A percentile compares a stretch with the other conserved stretches of the same genome.
These are phyloP conservation scores for Malthinus flaveolus DNA, from an alignment of 2,888 invertebrate genomes.

Conservation along the genomic window DNA sequence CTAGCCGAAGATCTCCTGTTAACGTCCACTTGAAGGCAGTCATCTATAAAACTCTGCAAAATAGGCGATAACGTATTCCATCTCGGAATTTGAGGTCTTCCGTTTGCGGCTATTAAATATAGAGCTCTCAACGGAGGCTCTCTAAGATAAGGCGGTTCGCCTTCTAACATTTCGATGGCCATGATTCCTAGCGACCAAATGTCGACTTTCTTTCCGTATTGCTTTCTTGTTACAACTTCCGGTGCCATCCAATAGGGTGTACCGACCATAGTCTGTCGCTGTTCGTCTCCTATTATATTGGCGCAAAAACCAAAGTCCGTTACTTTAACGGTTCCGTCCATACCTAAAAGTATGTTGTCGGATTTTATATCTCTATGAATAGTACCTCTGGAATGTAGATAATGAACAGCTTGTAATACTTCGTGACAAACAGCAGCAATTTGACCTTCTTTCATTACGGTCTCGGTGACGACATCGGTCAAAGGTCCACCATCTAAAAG, in stretches of 20 bases:
- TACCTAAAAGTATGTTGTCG: constrained; percentile 93
- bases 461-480: constrained; percentile 96
- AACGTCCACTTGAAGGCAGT: constrained; percentile 85
- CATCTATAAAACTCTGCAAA: constrained; percentile 82
- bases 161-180: constrained; percentile 97
- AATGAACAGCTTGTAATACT: constrained; percentile 84
- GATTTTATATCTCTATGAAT: constrained; percentile 97
- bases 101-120: constrained; percentile 94
- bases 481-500: constrained; percentile 92
- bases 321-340: constrained; percentile 90
- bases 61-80: constrained; percentile 78
- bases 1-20: constrained; percentile 76
- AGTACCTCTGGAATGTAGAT: constrained; percentile 86
- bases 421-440: constrained; percentile 95
- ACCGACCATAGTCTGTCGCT: constrained; percentile 97
- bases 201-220: constrained; percentile 85
- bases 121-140: constrained; percentile 91
- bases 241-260: constrained; percentile 99
- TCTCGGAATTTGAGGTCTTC: constrained; percentile 86
- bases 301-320: constrained; percentile 99
- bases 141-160: constrained; percentile 95
- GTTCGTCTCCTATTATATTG: constrained; percentile 91
- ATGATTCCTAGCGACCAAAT: constrained; percentile 98
- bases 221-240: constrained; percentile 88
- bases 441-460: constrained; percentile 94